Percentiles rank a stretch among this genome's conserved stretches.
phyloP scores from a whole-genome alignment of 2,888 invertebrate genomes.

The Dilophus febrilis region DNA sequence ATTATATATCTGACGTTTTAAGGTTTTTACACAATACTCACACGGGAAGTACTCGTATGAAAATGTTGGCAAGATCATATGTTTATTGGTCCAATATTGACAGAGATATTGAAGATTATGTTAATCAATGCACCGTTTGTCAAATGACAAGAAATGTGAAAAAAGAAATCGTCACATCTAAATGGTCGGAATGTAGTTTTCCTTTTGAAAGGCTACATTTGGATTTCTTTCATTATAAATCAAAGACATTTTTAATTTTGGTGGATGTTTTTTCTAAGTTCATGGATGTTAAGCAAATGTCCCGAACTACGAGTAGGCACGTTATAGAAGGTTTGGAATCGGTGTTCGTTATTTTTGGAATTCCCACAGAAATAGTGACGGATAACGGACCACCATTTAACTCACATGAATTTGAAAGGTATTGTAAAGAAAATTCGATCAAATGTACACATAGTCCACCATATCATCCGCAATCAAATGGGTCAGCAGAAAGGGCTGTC shows the following conservation, averaged over 20 bases:
- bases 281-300: constrained; percentile 6
- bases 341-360: constrained; percentile 6
- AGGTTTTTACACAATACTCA: constrained; percentile 11
- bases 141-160: neutral
- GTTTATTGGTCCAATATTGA: constrained; percentile 16
- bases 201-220: constrained; percentile 11
- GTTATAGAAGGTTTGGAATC: constrained; percentile 3
- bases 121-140: constrained; percentile 12
- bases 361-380: constrained; percentile 6
- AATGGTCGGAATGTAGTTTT: constrained; percentile 5
- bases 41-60: constrained; percentile 14
- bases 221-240: constrained; percentile 6
- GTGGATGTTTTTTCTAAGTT: constrained; percentile 6
- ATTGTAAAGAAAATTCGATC: constrained; percentile 8
- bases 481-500: constrained; percentile 13
- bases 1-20: constrained; percentile 5
- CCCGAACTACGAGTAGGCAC: constrained; percentile 2
- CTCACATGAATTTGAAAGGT: constrained; percentile 6
- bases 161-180: neutral
- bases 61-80: constrained; percentile 13
- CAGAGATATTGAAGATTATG: constrained; percentile 12
- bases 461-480: constrained; percentile 14
- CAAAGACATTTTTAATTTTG: constrained; percentile 5
- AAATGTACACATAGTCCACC: constrained; percentile 10
- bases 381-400: constrained; percentile 9